Conservation (phyloP, 2,888 invertebrate genomes). For the Thymelicus acteon region DNA sequence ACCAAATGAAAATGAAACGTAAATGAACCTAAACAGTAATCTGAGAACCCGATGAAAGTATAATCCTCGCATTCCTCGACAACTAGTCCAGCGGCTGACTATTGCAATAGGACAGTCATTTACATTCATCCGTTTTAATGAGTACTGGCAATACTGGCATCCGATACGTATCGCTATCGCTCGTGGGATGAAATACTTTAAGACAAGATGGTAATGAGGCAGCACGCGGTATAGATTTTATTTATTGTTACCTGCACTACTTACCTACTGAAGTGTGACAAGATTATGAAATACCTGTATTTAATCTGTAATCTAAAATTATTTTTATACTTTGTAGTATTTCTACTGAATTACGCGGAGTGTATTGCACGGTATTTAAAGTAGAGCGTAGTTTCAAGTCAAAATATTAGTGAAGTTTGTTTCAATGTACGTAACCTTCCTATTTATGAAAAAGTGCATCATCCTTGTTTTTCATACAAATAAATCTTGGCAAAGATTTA, state of each 20-base stretch:
- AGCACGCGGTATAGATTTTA: neutral
- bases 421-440: no score
- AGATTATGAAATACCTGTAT: neutral
- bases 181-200: neutral
- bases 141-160: slow-evolving; percentile 1
- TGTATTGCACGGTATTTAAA: no score
- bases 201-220: neutral
- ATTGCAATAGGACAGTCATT: slow-evolving; percentile 4
- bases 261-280: neutral
- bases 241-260: neutral
- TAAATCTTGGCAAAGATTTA: no score
- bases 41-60: slow-evolving; percentile 19
- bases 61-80: slow-evolving; percentile 10
- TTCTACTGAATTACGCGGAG: neutral
- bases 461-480: no score
- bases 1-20: no score
- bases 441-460: no score
- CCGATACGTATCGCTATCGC: slow-evolving; percentile 8
- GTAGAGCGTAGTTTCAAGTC: no score
- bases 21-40: neutral
- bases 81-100: slow-evolving; percentile 16
- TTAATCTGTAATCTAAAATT: neutral
- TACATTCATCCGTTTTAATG: slow-evolving; percentile 12
- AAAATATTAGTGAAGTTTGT: no score
- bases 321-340: no score